phyloP scores from a whole-genome alignment of 2,113 vertebrate species.

The Blennius ocellaris region DNA sequence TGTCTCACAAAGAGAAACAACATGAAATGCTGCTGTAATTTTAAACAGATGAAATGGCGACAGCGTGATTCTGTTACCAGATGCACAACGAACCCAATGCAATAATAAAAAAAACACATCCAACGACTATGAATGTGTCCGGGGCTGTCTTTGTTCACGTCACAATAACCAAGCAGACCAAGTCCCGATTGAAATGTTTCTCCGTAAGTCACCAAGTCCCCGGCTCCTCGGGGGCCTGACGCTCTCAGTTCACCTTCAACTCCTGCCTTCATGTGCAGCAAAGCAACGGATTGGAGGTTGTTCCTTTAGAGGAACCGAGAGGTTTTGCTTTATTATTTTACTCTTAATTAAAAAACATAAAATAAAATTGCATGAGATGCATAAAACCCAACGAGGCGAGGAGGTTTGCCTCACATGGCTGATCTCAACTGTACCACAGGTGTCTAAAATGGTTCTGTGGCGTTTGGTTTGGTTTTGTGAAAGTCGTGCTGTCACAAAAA shows the following conservation, averaged over 20 bases:
- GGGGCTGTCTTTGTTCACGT: neutral
- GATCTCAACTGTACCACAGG: no score
- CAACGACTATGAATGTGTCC: neutral
- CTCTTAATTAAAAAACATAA: no score
- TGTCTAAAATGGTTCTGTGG: no score
- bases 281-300: slow-evolving; percentile 15
- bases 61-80: slow-evolving; percentile 14
- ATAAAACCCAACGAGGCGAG: no score
- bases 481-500: no score
- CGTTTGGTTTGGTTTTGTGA: no score
- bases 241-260: slow-evolving; percentile 13
- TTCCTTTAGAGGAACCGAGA: slow-evolving; percentile 1
- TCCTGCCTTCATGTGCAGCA: neutral
- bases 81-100: slow-evolving; percentile 19
- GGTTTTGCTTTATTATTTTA: slow-evolving; percentile 21
- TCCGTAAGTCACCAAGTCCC: slow-evolving; percentile 6
- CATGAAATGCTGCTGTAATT: slow-evolving; percentile 9
- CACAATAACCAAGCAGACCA: neutral
- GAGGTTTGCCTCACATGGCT: no score
- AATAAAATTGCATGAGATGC: slow-evolving; percentile 25
- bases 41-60: slow-evolving; percentile 19
- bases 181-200: slow-evolving; percentile 10
- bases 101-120: neutral
- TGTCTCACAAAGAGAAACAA: slow-evolving; percentile 4
- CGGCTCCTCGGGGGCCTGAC: slow-evolving; percentile 1